These are phyloP conservation scores for Bettongia penicillata DNA, from an alignment of 2,113 vertebrate species.

Conservation along the genomic window DNA sequence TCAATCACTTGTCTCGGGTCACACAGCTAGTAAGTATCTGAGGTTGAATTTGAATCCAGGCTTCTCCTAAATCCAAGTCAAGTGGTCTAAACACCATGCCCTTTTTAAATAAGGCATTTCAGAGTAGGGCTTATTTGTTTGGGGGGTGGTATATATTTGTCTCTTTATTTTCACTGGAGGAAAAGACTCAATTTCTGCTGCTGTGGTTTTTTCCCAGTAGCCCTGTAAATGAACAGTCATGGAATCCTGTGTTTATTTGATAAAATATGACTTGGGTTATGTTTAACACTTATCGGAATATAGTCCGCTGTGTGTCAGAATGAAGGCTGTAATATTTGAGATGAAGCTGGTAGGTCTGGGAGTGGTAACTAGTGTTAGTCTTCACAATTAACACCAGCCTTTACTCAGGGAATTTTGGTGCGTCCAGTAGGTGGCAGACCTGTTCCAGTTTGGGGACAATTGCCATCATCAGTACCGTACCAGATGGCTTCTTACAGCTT, in stretches of 20 bases:
- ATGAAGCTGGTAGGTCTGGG: background rate
- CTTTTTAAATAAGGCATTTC: background rate
- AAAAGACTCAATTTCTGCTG: background rate
- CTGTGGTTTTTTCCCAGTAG: background rate
- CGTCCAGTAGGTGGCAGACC: constrained; percentile 71
- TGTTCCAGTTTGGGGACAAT: constrained; percentile 21
- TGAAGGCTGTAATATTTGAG: background rate
- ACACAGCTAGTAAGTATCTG: background rate
- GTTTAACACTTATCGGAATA: background rate
- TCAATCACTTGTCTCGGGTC: background rate
- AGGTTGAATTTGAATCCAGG: background rate
- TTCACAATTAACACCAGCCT: no score
- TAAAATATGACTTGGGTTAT: background rate
- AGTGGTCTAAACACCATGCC: background rate
- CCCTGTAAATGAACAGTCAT: background rate
- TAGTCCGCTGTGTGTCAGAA: background rate
- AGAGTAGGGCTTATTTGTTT: background rate
- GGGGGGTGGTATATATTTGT: background rate
- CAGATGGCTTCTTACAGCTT: no score
- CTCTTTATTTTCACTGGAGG: background rate
- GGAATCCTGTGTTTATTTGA: background rate
- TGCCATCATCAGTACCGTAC: fast-evolving
- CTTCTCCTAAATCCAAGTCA: background rate
- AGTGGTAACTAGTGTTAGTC: fast-evolving
- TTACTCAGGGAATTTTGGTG: background rate